Base-by-base conservation (phyloP, 2,888 invertebrate genomes). In the Panorpa germanica region DNA sequence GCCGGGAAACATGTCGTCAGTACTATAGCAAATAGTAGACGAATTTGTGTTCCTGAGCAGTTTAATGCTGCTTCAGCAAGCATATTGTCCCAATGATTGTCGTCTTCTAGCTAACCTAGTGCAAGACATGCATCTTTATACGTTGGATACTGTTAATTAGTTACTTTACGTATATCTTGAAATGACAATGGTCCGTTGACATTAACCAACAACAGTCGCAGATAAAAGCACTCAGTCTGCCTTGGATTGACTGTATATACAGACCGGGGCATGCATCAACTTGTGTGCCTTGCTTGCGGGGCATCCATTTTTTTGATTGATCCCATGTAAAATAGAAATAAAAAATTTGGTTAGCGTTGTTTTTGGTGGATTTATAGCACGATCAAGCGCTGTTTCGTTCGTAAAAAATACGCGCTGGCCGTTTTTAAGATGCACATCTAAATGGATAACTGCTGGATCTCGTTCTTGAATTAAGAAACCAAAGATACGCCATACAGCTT, bases 391-490 rank as follows among this genome's bases (percentile, higher is more conserved):
- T 35, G 33, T 34, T 32, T 40, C 35, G 36, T 35, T 34, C 10
- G 34, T 39, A 32, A 36, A 38, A n/a, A 35, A 36, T 5, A 42
- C 41, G 4, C 41, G 36, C 34, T 45, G 45, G 6, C 43, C 44
- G 39, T 42, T 46, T 40, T 43, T 41, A 32, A 38, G 29, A 36
- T n/a, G n/a, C n/a, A n/a, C n/a, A n/a, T n/a, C n/a, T n/a, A n/a
- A n/a, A n/a, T n/a, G n/a, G n/a, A n/a, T n/a, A n/a, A n/a, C n/a
- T n/a, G n/a, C n/a, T 37, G 22, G 46, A 37, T 36, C 46, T 43
- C 19, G 36, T 28, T 31, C 46, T 38, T 47, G 48, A 25, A 50
- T 42, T 11, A 40, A 38, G 31, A 45, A 47, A 29, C 37, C 36
- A 14, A 43, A 36, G 29, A 45, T 45, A 29, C 38, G 35, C n/a